A percentile compares a stretch with the other conserved stretches of the same genome.
Evolutionary conservation across 1,140 invertebrate species (phyloP).

Genomic region (Dreissena polymorpha): DNA sequence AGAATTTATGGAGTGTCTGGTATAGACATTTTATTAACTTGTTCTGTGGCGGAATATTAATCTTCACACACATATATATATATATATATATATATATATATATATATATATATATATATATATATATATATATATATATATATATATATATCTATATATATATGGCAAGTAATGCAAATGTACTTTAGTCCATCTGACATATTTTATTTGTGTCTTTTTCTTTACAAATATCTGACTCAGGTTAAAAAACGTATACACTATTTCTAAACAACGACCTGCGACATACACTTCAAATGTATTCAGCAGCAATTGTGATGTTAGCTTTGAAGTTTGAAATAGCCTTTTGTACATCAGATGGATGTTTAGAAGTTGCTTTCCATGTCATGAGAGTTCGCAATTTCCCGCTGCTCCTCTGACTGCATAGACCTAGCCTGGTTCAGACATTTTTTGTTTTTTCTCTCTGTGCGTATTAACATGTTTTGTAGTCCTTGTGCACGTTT

Average conservation of each 20-base stretch:
- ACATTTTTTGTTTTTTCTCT: no score
- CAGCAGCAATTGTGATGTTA: neutral
- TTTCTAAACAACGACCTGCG: neutral
- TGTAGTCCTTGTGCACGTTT: no score
- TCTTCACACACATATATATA: no score
- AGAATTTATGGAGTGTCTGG: constrained; percentile 17
- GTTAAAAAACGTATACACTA: neutral
- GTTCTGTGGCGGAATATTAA: neutral
- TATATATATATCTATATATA: neutral
- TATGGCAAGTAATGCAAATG: neutral
- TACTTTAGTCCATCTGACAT: neutral
- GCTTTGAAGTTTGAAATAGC: neutral
- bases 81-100: neutral
- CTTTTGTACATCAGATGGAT: neutral
- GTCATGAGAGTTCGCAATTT: no score
- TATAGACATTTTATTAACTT: constrained; percentile 5
- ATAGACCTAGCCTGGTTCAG: no score
- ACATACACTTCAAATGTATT: neutral
- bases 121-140: no score
- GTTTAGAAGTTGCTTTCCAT: no score
- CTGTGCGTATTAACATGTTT: no score
- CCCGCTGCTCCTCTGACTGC: no score
- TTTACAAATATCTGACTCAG: neutral
- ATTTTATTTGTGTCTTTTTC: neutral
- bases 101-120: neutral